phyloP scores from a whole-genome alignment of 1,140 invertebrate genomes.

The Drosophila lacteicornis region DNA sequence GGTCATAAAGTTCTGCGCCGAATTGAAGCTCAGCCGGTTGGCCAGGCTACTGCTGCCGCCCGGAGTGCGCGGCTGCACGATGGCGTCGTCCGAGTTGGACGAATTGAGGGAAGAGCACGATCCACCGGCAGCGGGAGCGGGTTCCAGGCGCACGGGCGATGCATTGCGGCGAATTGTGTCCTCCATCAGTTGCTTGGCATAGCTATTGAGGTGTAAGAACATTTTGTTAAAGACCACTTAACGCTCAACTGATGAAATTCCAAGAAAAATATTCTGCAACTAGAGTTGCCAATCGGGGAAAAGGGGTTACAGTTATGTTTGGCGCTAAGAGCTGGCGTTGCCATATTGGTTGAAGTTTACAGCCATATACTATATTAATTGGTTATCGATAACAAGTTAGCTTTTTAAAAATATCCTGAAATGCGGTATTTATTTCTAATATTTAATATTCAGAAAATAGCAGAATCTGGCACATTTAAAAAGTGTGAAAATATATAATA shows the following conservation, averaged over 20 bases:
- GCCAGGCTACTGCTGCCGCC: slow-evolving; percentile 61
- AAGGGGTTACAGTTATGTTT: slow-evolving; percentile 8
- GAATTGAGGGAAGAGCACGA: slow-evolving; percentile 90
- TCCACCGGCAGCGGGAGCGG: slow-evolving; percentile 83
- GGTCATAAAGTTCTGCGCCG: slow-evolving; percentile 82
- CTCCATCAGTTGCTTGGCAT: slow-evolving; percentile 95
- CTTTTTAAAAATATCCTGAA: too few species aligned
- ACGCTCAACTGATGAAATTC: not conserved
- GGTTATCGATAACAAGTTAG: too few species aligned
- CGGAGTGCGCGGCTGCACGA: slow-evolving; percentile 75
- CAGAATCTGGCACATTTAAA: too few species aligned
- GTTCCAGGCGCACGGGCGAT: slow-evolving; percentile 92
- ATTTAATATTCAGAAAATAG: too few species aligned
- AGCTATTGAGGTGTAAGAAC: slow-evolving; percentile 86
- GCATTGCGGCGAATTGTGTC: slow-evolving; percentile 96
- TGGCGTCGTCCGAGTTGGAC: slow-evolving; percentile 90
- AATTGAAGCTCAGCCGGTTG: slow-evolving; percentile 85
- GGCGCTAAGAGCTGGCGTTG: not conserved
- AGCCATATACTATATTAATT: not conserved
- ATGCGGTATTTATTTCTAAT: too few species aligned
- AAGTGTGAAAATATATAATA: too few species aligned
- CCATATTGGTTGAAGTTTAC: not conserved
- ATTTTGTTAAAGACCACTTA: not conserved
- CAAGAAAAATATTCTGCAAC: not conserved
- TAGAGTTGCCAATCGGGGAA: slow-evolving; percentile 2